Percentiles rank a stretch among this genome's conserved stretches.
These are phyloP conservation scores for Dendrolimus houi DNA, from an alignment of 2,888 invertebrate species.

Conservation along the genomic window DNA sequence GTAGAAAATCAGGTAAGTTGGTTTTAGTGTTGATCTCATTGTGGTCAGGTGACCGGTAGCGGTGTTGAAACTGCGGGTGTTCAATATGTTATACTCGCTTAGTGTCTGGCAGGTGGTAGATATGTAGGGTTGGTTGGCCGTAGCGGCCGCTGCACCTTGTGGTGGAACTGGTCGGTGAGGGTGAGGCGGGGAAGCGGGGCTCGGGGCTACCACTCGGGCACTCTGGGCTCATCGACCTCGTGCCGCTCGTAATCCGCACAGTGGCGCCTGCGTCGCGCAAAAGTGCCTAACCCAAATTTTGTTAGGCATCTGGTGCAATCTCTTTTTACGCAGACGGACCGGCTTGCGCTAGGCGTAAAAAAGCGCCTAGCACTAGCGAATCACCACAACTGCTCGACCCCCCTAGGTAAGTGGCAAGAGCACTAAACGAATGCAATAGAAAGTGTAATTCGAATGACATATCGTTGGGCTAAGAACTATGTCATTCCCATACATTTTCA, in stretches of 20 bases:
- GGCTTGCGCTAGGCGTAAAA: conserved; percentile 9
- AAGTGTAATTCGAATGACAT: too few species aligned
- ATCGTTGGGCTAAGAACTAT: too few species aligned
- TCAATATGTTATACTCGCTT: conserved; percentile 47
- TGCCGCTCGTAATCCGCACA: conserved; percentile 34
- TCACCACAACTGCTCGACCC: too few species aligned
- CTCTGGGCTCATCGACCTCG: conserved; percentile 62
- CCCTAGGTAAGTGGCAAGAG: too few species aligned
- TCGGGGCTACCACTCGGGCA: conserved; percentile 17
- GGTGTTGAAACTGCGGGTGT: conserved; percentile 7
- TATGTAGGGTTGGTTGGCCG: conserved; percentile 65
- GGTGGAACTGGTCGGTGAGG: conserved; percentile 61
- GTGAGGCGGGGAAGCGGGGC: conserved; percentile 22
- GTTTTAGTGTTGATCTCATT: too few species aligned
- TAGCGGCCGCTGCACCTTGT: conserved; percentile 67
- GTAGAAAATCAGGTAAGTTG: too few species aligned
- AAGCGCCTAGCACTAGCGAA: too few species aligned
- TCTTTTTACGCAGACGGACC: conserved; percentile 39
- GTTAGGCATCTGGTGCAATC: conserved; percentile 62
- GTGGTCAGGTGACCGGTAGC: not conserved
- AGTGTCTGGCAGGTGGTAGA: conserved; percentile 72
- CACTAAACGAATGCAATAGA: too few species aligned
- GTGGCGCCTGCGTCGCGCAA: conserved; percentile 52
- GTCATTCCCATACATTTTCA: too few species aligned
- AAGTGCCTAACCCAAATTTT: conserved; percentile 68